Evolutionary conservation across 1,140 invertebrate genomes (phyloP).

Genomic region (Lucilia cuprina): DNA sequence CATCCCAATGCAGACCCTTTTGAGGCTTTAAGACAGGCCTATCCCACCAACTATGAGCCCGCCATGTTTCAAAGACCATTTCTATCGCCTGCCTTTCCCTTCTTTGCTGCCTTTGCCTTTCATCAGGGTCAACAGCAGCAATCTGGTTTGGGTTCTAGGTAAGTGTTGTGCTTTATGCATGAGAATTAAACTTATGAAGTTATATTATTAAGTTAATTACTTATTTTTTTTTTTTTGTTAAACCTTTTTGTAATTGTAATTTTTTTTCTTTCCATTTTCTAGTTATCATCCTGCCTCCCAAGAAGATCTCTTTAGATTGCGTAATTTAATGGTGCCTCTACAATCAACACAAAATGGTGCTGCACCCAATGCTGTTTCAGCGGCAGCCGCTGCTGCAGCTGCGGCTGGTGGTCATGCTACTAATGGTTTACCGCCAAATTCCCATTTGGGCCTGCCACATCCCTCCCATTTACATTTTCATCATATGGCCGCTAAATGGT

Average conservation of each 20-base stretch:
- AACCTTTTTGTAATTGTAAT: background rate
- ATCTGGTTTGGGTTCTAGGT: slow-evolving; percentile 38
- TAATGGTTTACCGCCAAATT: slow-evolving; percentile 53
- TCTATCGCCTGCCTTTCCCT: slow-evolving; percentile 58
- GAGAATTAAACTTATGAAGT: background rate
- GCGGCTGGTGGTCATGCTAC: slow-evolving; percentile 45
- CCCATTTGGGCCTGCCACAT: slow-evolving; percentile 63
- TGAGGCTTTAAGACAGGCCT: slow-evolving; percentile 59
- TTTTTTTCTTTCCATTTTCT: background rate
- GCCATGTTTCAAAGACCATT: slow-evolving; percentile 59
- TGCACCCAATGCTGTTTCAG: slow-evolving; percentile 38
- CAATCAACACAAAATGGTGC: slow-evolving; percentile 51
- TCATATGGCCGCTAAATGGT: slow-evolving; percentile 70
- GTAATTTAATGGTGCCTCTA: slow-evolving; percentile 59
- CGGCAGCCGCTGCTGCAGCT: background rate
- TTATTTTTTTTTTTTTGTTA: background rate
- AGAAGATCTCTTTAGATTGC: slow-evolving; percentile 61
- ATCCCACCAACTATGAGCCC: slow-evolving; percentile 54
- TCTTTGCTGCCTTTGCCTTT: slow-evolving; percentile 60
- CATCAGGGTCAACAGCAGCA: slow-evolving; percentile 61
- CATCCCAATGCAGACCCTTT: slow-evolving; percentile 63
- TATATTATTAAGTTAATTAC: background rate
- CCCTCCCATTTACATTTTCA: slow-evolving; percentile 72
- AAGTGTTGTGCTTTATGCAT: slow-evolving; percentile 22
- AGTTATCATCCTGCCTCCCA: slow-evolving; percentile 61